Evolutionary conservation across 2,113 vertebrate species (phyloP).

Genomic region (Hippocampus barbouri): DNA sequence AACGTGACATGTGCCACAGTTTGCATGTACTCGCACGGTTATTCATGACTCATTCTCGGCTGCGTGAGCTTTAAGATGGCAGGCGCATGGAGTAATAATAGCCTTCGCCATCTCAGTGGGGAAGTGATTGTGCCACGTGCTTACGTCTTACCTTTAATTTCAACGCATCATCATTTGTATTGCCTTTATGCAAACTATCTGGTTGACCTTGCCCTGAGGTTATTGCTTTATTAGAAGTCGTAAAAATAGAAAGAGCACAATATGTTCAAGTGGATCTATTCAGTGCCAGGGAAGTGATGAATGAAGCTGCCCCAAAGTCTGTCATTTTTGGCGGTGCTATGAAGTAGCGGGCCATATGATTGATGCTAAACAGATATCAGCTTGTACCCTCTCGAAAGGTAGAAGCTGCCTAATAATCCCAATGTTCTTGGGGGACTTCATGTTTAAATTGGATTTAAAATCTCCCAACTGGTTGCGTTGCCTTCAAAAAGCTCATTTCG

Average conservation of each 20-base stretch:
- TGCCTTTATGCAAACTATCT: background rate
- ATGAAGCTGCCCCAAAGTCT: slow-evolving; percentile 15
- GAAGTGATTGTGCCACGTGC: background rate
- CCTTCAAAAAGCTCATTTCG: background rate
- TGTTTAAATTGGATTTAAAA: background rate
- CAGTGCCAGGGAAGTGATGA: slow-evolving; percentile 13
- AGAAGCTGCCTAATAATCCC: slow-evolving; percentile 14
- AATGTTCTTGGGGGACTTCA: background rate
- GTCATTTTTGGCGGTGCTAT: slow-evolving; percentile 22
- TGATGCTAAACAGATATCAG: slow-evolving; percentile 32
- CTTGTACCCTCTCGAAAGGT: slow-evolving; percentile 20
- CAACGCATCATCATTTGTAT: background rate
- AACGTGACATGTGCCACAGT: slow-evolving; percentile 35
- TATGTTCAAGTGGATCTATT: slow-evolving; percentile 4
- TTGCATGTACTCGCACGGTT: background rate
- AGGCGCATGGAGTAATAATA: slow-evolving; percentile 6
- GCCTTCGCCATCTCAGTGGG: slow-evolving; percentile 4
- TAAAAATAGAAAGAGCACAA: background rate
- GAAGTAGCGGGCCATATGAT: slow-evolving; percentile 16
- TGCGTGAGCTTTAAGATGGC: slow-evolving; percentile 15
- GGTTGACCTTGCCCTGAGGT: slow-evolving; percentile 11
- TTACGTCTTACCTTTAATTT: background rate
- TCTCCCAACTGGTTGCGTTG: background rate
- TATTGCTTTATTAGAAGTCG: slow-evolving; percentile 4
- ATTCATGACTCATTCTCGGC: background rate